These are phyloP conservation scores for Piezodorus guildinii DNA, from an alignment of 1,140 invertebrate genomes.

Conservation along the genomic window DNA sequence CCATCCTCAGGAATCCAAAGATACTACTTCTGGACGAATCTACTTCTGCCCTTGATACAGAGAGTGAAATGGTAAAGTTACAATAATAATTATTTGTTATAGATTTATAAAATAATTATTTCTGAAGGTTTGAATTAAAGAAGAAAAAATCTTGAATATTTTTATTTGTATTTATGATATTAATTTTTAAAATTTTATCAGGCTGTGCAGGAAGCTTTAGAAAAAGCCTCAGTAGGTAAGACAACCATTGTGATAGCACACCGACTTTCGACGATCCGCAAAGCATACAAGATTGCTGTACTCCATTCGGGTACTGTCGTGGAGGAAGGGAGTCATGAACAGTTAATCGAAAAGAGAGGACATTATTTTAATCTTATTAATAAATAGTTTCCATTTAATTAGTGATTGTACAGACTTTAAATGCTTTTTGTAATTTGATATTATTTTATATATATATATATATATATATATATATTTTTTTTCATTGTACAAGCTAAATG, in stretches of 20 bases:
- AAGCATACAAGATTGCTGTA: background rate
- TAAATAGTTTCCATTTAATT: too few relatives aligned
- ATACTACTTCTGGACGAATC: conserved; percentile 65
- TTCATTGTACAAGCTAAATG: too few relatives aligned
- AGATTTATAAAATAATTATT: background rate
- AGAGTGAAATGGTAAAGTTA: conserved; percentile 35
- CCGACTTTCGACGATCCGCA: background rate
- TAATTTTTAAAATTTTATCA: background rate
- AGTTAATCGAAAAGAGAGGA: background rate
- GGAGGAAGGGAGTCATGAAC: background rate
- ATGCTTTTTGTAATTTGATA: too few relatives aligned
- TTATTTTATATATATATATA: too few relatives aligned
- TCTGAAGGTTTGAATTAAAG: too few relatives aligned
- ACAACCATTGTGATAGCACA: background rate
- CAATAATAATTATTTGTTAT: background rate
- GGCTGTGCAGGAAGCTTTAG: background rate
- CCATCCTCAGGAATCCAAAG: conserved; percentile 56
- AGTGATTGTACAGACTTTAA: too few relatives aligned
- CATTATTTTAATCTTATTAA: background rate
- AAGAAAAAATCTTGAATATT: too few relatives aligned
- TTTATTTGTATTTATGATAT: background rate
- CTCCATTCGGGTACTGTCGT: background rate
- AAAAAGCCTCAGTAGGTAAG: background rate
- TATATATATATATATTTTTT: too few relatives aligned
- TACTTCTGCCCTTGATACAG: conserved; percentile 55